These are phyloP conservation scores for Oeneis ivallda DNA, from an alignment of 2,888 invertebrate species.

Conservation along the genomic window DNA sequence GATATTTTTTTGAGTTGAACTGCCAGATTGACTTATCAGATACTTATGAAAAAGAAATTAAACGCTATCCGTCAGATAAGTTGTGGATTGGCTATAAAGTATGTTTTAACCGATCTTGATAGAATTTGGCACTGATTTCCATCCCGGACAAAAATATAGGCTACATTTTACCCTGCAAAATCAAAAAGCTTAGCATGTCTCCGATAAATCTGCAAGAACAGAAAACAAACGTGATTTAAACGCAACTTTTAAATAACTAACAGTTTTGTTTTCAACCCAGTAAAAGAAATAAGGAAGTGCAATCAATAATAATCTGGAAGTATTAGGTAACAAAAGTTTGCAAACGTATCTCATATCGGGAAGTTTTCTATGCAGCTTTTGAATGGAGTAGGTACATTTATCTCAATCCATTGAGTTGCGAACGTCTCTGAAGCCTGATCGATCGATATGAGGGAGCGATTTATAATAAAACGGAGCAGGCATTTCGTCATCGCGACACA, in stretches of 20 bases:
- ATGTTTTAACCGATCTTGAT: too few species aligned
- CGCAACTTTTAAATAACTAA: neutral
- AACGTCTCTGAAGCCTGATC: constrained; percentile 56
- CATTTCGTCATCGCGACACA: constrained; percentile 42
- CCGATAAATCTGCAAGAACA: too few species aligned
- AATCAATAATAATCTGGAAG: constrained; percentile 14
- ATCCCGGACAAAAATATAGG: too few species aligned
- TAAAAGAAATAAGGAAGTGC: constrained; percentile 1
- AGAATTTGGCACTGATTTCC: too few species aligned
- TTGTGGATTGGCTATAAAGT: too few species aligned
- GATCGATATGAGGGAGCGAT: constrained; percentile 58
- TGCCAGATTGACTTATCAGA: too few species aligned
- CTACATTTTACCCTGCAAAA: too few species aligned
- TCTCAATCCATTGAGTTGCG: constrained; percentile 62
- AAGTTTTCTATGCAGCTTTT: constrained; percentile 40
- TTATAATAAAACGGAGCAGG: constrained; percentile 57
- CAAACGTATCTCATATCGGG: constrained; percentile 24
- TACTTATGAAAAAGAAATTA: too few species aligned
- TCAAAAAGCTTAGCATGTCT: too few species aligned
- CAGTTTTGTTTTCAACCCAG: neutral
- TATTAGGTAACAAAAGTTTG: constrained; percentile 8
- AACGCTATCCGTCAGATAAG: too few species aligned
- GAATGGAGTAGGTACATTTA: constrained; percentile 55
- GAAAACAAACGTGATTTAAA: neutral
- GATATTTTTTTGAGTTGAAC: too few species aligned